Evolutionary conservation across 2,113 vertebrate genomes (phyloP), one percentile per base, ranked within the genome.

Genomic region (Rhagologus leucostigma): DNA sequence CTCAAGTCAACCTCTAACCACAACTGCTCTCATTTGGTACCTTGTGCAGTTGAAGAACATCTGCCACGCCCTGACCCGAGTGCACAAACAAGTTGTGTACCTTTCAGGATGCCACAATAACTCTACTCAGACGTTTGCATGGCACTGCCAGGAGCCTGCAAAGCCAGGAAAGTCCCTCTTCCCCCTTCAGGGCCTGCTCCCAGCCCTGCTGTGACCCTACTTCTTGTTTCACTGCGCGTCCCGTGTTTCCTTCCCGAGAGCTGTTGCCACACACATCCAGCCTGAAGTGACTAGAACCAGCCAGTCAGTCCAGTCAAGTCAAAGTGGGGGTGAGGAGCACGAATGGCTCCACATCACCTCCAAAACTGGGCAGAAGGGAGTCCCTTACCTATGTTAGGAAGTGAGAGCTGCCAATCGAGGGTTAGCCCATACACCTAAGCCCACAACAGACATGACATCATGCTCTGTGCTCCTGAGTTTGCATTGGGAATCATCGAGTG

Each of bases 321-420:
- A 53, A 10, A 59, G 50, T 1, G 4, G 27, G 52, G 42, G 6
- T 2, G 3, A 79, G 57, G 24, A 60, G 32, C 62, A 33, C 0
- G 0, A 53, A 17, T 4, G 16, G 55, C 63, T 67, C 52, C 5
- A 1, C 14, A 14, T 4, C 6, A 0, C 50, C 78, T 63, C 85
- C 63, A 55, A 11, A 85, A 37, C 0, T 1, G 42, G 16, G 16
- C 44, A 59, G 49, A 23, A 84, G 26, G 21, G 71, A 49, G 50
- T 23, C 52, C 42, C 39, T 47, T 35, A n/a, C 50, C 70, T 87
- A 70, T 9, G 10, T 17, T 16, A 49, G 69, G 18, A 74, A 53
- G 16, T 6, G 39, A 19, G 52, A 71, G 63, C n/a, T 85, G 65
- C 78, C 22, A 47, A 1, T 0, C 6, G 13, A 57, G 60, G n/a